Conservation (phyloP, 1,140 invertebrate species). For the Drosophila malerkotliana region DNA sequence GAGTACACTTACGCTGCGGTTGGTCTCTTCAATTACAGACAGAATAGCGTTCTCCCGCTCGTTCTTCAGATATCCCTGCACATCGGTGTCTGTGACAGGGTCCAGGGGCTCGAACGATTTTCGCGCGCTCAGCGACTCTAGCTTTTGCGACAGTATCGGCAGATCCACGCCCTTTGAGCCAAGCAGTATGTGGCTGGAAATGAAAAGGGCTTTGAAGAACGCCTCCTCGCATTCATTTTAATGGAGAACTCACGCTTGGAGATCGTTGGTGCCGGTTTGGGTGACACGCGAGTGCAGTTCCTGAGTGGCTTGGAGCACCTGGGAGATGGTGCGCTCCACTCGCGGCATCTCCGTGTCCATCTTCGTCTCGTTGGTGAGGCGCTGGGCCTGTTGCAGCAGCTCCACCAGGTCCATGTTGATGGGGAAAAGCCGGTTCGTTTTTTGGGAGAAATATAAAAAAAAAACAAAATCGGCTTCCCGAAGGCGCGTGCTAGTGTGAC, state of each 20-base stretch:
- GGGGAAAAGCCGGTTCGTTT: constrained; percentile 11
- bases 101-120: constrained; percentile 95
- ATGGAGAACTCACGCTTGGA: constrained; percentile 92
- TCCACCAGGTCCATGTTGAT: constrained; percentile 90
- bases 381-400: constrained; percentile 94
- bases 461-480: constrained; percentile 3
- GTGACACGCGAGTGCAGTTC: constrained; percentile 94
- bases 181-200: constrained; percentile 92
- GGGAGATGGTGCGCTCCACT: constrained; percentile 94
- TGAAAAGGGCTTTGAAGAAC: neutral
- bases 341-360: constrained; percentile 89
- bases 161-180: constrained; percentile 96
- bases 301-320: constrained; percentile 96
- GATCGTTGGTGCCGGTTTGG: constrained; percentile 92
- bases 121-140: constrained; percentile 93
- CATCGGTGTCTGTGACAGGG: constrained; percentile 94
- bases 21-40: constrained; percentile 94
- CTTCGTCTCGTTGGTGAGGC: constrained; percentile 94
- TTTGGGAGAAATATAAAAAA: neutral
- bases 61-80: constrained; percentile 94
- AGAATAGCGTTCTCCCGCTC: constrained; percentile 97
- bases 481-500: constrained; percentile 21
- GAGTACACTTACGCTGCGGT: constrained; percentile 88
- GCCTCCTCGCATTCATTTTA: neutral
- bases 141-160: constrained; percentile 95